Conservation (phyloP, 2,888 invertebrate species). For the Hermaeophaga mercurialis region DNA sequence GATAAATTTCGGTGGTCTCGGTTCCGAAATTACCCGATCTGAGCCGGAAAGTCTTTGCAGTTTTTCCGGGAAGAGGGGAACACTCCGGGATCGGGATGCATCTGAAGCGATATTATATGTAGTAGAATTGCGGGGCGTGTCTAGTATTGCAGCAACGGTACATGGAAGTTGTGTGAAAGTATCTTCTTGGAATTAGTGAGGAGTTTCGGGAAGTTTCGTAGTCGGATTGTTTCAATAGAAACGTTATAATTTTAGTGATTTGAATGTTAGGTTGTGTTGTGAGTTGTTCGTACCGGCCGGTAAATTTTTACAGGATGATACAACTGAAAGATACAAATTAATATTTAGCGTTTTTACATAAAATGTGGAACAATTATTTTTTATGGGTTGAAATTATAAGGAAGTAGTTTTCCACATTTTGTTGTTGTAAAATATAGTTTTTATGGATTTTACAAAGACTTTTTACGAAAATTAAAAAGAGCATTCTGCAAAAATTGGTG, state of each 20-base stretch:
- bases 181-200: constrained; percentile 6
- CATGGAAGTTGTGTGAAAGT: constrained; percentile 14
- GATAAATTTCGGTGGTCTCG: constrained; percentile 8
- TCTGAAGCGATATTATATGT: constrained; percentile 43
- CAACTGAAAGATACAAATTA: no score
- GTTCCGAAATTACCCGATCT: constrained; percentile 33
- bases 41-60: constrained; percentile 39
- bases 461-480: no score
- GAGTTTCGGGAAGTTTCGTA: background rate
- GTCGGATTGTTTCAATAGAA: no score
- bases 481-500: no score
- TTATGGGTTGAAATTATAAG: no score
- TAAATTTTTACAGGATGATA: background rate
- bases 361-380: no score
- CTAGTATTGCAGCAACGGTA: constrained; percentile 49
- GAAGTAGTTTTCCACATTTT: no score
- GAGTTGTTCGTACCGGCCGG: no score
- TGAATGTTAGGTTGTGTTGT: no score
- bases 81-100: constrained; percentile 45
- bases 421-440: no score
- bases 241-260: background rate
- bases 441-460: no score
- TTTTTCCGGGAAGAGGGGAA: constrained; percentile 47
- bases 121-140: constrained; percentile 47
- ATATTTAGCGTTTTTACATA: no score